Conservation (phyloP, 92 coral and sea anemone species). For the Epizoanthus rinbou region DNA sequence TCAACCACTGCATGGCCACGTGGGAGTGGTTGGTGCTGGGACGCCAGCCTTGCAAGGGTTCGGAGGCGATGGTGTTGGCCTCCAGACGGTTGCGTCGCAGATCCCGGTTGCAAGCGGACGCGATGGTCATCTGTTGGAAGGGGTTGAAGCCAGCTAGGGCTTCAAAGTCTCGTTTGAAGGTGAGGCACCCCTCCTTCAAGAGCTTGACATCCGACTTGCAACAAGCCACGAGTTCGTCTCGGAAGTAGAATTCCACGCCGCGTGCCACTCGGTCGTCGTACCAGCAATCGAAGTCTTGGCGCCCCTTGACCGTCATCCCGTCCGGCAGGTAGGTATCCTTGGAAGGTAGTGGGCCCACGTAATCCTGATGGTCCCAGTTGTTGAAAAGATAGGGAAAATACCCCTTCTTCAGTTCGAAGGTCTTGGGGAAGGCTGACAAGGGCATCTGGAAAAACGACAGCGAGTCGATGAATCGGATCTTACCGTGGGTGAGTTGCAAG, state of each 20-base stretch:
- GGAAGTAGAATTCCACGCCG: conserved; percentile 19
- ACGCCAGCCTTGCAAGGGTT: conserved; percentile 1
- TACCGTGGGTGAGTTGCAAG: too few species aligned
- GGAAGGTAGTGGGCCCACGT: neutral
- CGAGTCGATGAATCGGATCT: too few species aligned
- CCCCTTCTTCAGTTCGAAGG: too few species aligned
- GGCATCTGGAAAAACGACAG: too few species aligned
- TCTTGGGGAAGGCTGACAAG: too few species aligned
- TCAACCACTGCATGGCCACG: neutral
- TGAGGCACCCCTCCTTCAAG: conserved; percentile 30
- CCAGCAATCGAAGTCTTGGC: conserved; percentile 6
- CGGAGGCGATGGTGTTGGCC: neutral
- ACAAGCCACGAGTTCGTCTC: conserved; percentile 9
- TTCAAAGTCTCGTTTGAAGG: conserved; percentile 18
- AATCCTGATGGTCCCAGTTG: neutral
- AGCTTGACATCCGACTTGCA: conserved; percentile 38
- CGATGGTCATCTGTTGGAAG: conserved; percentile 27
- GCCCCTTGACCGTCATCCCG: neutral
- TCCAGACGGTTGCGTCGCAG: neutral
- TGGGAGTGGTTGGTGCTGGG: neutral
- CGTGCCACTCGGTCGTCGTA: neutral
- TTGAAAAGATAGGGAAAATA: neutral
- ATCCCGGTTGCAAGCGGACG: conserved; percentile 12
- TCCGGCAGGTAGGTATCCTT: neutral
- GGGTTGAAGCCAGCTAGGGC: conserved; percentile 38